Conservation (phyloP, 2,113 vertebrate genomes). For the Halcyon malimbica region DNA sequence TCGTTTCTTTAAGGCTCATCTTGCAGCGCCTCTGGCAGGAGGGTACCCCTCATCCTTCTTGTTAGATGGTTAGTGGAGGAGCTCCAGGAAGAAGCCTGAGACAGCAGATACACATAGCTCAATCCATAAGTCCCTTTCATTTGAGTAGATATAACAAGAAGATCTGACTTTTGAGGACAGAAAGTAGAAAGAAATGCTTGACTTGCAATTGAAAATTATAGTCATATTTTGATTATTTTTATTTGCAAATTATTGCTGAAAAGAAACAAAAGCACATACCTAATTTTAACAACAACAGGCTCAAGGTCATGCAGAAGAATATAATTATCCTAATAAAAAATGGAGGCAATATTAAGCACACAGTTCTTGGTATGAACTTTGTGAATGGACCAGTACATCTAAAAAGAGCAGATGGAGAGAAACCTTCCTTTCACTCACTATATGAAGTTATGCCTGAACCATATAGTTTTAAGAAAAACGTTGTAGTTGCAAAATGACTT, state of each 20-base stretch:
- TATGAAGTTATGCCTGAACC: not conserved
- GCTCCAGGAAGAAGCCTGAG: not conserved
- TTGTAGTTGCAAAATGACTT: not conserved
- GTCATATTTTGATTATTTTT: not conserved
- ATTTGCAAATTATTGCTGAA: not conserved
- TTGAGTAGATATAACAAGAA: not conserved
- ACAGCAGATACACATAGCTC: not conserved
- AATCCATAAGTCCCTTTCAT: not conserved
- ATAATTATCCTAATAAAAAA: not conserved
- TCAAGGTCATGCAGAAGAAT: not conserved
- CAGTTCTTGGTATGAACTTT: not conserved
- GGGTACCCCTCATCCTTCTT: not conserved
- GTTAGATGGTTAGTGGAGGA: not conserved
- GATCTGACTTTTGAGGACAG: not conserved
- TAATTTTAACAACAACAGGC: not conserved
- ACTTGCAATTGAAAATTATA: not conserved
- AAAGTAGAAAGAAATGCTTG: not conserved
- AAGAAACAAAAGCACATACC: not conserved
- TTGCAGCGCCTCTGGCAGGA: not conserved
- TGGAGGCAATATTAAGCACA: not conserved
- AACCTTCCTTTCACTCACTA: not conserved
- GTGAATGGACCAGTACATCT: not conserved
- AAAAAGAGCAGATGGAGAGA: not conserved
- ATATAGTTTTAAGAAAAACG: constrained; percentile 4
- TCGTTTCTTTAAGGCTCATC: not conserved